Evolutionary conservation across 1,140 invertebrate species (phyloP).

Genomic region (Branchinecta lindahli): DNA sequence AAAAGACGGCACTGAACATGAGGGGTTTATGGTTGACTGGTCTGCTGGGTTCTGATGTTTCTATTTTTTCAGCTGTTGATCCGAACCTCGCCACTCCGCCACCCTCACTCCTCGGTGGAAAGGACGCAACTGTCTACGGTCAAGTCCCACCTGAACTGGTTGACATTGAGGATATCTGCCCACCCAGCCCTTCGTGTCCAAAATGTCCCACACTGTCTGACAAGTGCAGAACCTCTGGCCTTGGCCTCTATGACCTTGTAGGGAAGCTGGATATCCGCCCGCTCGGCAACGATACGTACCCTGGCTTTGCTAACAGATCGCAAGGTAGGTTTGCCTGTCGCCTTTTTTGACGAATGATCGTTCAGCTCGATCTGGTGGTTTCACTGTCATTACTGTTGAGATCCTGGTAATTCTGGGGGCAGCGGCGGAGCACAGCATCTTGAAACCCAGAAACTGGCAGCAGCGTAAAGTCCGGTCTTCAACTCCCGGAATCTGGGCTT

Average conservation of each 20-base stretch:
- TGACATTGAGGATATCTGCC: conserved; percentile 39
- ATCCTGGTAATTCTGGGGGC: neutral
- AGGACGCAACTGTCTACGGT: conserved; percentile 30
- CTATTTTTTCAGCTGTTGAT: conserved; percentile 32
- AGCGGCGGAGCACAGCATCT: too few species aligned
- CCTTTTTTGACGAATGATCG: conserved; percentile 20
- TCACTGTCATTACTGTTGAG: conserved; percentile 22
- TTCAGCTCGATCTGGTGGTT: neutral
- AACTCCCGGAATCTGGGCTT: too few species aligned
- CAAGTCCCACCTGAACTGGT: conserved; percentile 24
- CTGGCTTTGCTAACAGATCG: conserved; percentile 39
- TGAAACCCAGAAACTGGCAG: too few species aligned
- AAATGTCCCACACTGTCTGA: conserved; percentile 22
- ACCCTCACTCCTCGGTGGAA: conserved; percentile 22
- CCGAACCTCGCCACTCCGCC: conserved; percentile 32
- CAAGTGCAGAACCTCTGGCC: conserved; percentile 42
- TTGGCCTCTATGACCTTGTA: conserved; percentile 37
- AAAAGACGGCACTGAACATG: too few species aligned
- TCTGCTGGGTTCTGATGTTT: too few species aligned
- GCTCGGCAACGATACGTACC: conserved; percentile 39
- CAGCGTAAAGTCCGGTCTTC: too few species aligned
- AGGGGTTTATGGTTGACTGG: too few species aligned
- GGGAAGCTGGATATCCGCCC: conserved; percentile 40
- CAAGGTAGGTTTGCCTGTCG: conserved; percentile 32
- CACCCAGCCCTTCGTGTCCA: conserved; percentile 38